Conservation (phyloP, 2,888 invertebrate species). For the Cerceris ruficornis region DNA sequence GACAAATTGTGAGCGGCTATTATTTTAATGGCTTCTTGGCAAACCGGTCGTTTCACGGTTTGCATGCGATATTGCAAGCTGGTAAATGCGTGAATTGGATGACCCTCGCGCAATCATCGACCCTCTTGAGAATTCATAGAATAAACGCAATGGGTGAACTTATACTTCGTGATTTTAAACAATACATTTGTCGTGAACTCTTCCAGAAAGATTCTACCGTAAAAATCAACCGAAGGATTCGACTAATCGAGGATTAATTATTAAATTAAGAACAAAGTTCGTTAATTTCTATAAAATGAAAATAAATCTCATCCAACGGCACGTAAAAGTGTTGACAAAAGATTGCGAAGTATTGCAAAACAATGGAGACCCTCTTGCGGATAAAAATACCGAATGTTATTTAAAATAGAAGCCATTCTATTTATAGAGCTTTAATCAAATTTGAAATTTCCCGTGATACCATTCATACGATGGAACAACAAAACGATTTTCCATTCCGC, state of each 20-base stretch:
- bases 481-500: background rate
- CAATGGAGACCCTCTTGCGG: too few relatives aligned
- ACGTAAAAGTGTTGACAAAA: too few relatives aligned
- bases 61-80: slow-evolving; percentile 40
- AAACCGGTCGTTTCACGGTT: slow-evolving; percentile 43
- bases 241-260: too few relatives aligned
- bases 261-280: too few relatives aligned
- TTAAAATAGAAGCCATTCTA: background rate
- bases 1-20: slow-evolving; percentile 23
- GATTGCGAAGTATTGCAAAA: too few relatives aligned
- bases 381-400: background rate
- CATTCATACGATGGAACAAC: background rate
- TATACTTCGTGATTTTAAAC: background rate
- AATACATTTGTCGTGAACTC: too few relatives aligned
- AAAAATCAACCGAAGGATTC: too few relatives aligned
- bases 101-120: slow-evolving; percentile 54
- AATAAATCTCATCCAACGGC: too few relatives aligned
- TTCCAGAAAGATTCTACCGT: too few relatives aligned
- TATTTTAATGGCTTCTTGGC: slow-evolving; percentile 25
- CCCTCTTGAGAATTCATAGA: slow-evolving; percentile 47
- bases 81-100: slow-evolving; percentile 42
- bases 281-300: too few relatives aligned
- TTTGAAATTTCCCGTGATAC: background rate
- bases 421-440: background rate
- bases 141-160: background rate